A percentile compares a stretch with the other conserved stretches of the same genome.
Evolutionary conservation across 2,888 invertebrate genomes (phyloP).

Genomic region (Nezara viridula): DNA sequence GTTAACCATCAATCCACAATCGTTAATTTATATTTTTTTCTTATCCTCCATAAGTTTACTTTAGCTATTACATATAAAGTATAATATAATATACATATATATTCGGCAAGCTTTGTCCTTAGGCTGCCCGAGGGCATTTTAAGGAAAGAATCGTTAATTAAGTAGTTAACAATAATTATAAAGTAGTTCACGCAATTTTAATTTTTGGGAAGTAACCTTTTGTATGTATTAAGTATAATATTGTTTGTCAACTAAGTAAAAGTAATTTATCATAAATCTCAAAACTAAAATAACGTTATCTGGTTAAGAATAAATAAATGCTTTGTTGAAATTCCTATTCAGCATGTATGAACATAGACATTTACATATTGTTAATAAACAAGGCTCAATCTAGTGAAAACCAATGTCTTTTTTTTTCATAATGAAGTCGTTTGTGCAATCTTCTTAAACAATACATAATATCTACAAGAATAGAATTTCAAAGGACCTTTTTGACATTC

Average conservation of each 20-base stretch:
- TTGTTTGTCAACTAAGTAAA: no score
- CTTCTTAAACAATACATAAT: no score
- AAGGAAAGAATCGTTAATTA: no score
- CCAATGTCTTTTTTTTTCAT: not conserved
- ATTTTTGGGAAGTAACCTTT: not conserved
- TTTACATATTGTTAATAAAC: not conserved
- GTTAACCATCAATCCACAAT: no score
- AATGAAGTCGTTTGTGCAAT: not conserved
- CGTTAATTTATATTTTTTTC: no score
- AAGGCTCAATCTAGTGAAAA: not conserved
- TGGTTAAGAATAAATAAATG: not conserved
- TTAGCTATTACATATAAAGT: no score
- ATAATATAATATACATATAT: no score
- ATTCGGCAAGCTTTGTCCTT: no score
- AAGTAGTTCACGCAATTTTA: not conserved
- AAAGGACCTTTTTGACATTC: no score
- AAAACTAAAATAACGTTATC: not conserved
- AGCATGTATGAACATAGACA: not conserved
- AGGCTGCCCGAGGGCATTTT: no score
- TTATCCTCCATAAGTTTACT: no score
- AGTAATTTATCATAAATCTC: not conserved
- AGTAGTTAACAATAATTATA: not conserved
- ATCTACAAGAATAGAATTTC: no score
- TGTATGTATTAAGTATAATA: not conserved
- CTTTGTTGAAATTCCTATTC: not conserved